Percentiles rank a stretch among this genome's conserved stretches.
Evolutionary conservation across 1,140 invertebrate genomes (phyloP).

Genomic region (Ceratina australensis): DNA sequence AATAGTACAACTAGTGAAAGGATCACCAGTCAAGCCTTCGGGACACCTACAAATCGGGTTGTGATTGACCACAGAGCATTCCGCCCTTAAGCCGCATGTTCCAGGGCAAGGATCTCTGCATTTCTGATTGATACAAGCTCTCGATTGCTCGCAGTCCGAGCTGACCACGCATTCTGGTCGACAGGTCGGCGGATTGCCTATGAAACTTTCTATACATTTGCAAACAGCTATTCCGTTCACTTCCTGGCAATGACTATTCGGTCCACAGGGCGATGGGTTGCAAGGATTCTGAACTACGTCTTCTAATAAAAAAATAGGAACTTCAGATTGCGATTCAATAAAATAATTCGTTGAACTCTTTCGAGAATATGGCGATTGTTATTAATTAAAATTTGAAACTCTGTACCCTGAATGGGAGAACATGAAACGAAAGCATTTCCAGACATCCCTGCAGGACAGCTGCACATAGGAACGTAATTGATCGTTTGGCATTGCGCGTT

Average conservation of each 20-base stretch:
- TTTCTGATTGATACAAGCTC: constrained; percentile 87
- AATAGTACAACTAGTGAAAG: constrained; percentile 80
- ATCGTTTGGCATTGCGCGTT: constrained; percentile 86
- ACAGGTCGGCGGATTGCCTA: constrained; percentile 87
- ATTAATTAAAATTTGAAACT: constrained; percentile 75
- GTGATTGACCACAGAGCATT: constrained; percentile 84
- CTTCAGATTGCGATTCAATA: not conserved
- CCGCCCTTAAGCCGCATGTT: constrained; percentile 84
- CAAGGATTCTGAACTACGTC: constrained; percentile 1
- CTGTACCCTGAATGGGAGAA: constrained; percentile 73
- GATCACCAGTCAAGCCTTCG: constrained; percentile 81
- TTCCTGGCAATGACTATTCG: constrained; percentile 85
- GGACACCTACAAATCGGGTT: constrained; percentile 84
- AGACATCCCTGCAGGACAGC: constrained; percentile 83
- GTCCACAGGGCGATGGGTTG: constrained; percentile 84
- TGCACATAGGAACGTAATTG: constrained; percentile 86
- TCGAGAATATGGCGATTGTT: constrained; percentile 74
- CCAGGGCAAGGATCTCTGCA: constrained; percentile 87
- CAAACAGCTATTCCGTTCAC: constrained; percentile 85
- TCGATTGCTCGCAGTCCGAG: constrained; percentile 84
- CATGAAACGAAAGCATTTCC: constrained; percentile 86
- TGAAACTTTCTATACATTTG: constrained; percentile 85
- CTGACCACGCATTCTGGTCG: constrained; percentile 85
- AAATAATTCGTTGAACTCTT: too few relatives aligned
- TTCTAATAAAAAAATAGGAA: not conserved